A percentile compares a stretch with the other conserved stretches of the same genome.
These are phyloP conservation scores for Gymnoscopelus braueri DNA, from an alignment of 2,797 vertebrate species.

Conservation along the genomic window DNA sequence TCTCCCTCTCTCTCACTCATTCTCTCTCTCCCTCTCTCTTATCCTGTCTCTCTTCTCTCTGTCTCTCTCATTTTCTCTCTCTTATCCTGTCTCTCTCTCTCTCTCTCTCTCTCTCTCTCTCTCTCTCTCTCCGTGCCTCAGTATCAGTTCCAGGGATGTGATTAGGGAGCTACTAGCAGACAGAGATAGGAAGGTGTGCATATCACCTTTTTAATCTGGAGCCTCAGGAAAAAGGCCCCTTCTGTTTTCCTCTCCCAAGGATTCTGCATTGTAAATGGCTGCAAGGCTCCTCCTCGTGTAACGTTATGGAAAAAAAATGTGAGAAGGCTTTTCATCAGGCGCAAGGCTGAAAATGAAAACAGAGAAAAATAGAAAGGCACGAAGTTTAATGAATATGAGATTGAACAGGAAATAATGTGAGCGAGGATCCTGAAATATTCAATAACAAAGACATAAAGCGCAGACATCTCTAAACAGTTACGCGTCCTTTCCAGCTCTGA, in stretches of 20 bases:
- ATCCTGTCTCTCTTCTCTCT: constrained; percentile 24
- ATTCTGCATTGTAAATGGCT: constrained; percentile 62
- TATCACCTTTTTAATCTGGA: constrained; percentile 66
- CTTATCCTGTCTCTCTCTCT: constrained; percentile 40
- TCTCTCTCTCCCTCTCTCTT: constrained; percentile 2
- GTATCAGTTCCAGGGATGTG: constrained; percentile 63
- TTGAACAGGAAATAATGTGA: constrained; percentile 9
- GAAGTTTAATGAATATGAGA: constrained; percentile 13
- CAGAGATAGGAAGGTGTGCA: constrained; percentile 59
- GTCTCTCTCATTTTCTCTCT: constrained; percentile 43
- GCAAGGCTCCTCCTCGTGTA: constrained; percentile 38
- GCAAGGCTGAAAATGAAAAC: constrained; percentile 22
- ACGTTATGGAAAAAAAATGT: constrained; percentile 17
- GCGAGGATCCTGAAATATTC: neutral
- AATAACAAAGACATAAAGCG: neutral
- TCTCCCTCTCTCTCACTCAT: constrained; percentile 24
- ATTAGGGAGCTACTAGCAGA: constrained; percentile 59
- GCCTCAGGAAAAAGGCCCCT: constrained; percentile 38
- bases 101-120: constrained; percentile 37
- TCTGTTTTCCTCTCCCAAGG: constrained; percentile 44
- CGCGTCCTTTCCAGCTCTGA: neutral
- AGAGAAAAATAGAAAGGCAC: constrained; percentile 1
- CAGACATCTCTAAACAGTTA: neutral
- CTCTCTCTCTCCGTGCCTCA: constrained; percentile 26
- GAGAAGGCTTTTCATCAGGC: constrained; percentile 22